Evolutionary conservation across 1,140 invertebrate species (phyloP), one percentile per base, ranked within the genome.

Genomic region (Proctacanthus coquilletti): DNA sequence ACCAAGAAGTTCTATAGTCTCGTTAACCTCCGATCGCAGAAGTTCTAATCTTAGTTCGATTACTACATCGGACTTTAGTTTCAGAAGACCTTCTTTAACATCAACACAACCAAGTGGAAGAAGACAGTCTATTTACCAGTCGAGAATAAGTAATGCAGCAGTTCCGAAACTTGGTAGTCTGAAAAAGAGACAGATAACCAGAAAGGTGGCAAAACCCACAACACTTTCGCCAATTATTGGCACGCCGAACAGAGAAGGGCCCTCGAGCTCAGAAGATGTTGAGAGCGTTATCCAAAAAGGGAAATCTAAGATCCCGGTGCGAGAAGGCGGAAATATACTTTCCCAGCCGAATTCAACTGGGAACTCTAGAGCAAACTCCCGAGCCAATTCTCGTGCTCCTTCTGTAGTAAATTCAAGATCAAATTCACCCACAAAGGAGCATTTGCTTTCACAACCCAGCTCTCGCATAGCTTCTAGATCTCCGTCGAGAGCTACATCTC

Each of bases 181-280:
- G 18, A 38, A 29, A 14, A 14, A 29, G 27, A 3, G 27, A 29
- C 27, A 29, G 3, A 11, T 13, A 29, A 29, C n/a, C 3, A 1
- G 20, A 5, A 52, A 56, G 30, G 46, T 60, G 30, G 51, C 45
- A 29, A 60, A 59, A 31, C 56, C 56, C 5, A 51, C 44, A 13
- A 57, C 52, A 0, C 36, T 60, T 18, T 60, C 57, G 1, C 57
- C 57, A 0, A 60, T 60, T 4, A 53, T 60, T 40, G 57, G 57
- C 1, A 60, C 57, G 0, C 57, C 57, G 1, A 60, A 60, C 34
- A 60, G 58, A 44, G 57, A 60, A 5, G 41, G 45, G 9, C 45
- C 46, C 0, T 52, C 53, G 9, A 56, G 54, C 47, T 52, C 54
- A 5, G 46, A 4, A 23, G 34, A 41, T 41, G 36, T 21, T 38